Percentiles rank a stretch among this genome's conserved stretches.
Conservation (phyloP, 2,888 invertebrate species). For the Amphipyra tragopoginis region DNA sequence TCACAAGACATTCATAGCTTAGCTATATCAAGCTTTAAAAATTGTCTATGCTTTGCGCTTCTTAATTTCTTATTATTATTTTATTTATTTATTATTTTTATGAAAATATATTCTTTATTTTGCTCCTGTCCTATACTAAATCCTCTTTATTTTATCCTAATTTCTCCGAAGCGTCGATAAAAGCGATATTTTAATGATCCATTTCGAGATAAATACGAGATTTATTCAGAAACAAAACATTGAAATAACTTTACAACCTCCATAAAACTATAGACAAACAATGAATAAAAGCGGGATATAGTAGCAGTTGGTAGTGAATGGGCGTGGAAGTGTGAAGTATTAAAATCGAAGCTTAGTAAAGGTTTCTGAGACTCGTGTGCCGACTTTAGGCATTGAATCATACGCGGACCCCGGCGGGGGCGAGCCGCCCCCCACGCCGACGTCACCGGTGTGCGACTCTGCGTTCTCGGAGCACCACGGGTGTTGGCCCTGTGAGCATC, state of each 20-base stretch:
- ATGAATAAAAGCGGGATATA: slow-evolving; percentile 39
- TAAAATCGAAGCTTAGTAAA: slow-evolving; percentile 30
- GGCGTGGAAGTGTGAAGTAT: slow-evolving; percentile 33
- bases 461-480: slow-evolving; percentile 87
- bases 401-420: slow-evolving; percentile 87
- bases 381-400: slow-evolving; percentile 83
- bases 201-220: slow-evolving; percentile 51
- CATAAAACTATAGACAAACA: slow-evolving; percentile 43
- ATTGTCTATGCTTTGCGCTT: slow-evolving; percentile 87
- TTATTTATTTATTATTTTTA: slow-evolving; percentile 76
- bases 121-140: slow-evolving; percentile 78
- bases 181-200: slow-evolving; percentile 52
- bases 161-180: slow-evolving; percentile 69
- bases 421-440: slow-evolving; percentile 85
- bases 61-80: slow-evolving; percentile 79
- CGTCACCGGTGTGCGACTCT: slow-evolving; percentile 87
- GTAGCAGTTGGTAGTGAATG: slow-evolving; percentile 36
- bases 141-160: slow-evolving; percentile 68
- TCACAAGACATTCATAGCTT: slow-evolving; percentile 90
- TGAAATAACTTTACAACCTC: slow-evolving; percentile 65
- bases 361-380: slow-evolving; percentile 58
- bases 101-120: slow-evolving; percentile 69
- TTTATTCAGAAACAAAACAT: slow-evolving; percentile 55
- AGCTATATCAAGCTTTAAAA: slow-evolving; percentile 84
- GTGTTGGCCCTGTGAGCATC: slow-evolving; percentile 86